These are phyloP conservation scores for Mactromeris polynyma DNA, from an alignment of 2,888 invertebrate species.

Conservation along the genomic window DNA sequence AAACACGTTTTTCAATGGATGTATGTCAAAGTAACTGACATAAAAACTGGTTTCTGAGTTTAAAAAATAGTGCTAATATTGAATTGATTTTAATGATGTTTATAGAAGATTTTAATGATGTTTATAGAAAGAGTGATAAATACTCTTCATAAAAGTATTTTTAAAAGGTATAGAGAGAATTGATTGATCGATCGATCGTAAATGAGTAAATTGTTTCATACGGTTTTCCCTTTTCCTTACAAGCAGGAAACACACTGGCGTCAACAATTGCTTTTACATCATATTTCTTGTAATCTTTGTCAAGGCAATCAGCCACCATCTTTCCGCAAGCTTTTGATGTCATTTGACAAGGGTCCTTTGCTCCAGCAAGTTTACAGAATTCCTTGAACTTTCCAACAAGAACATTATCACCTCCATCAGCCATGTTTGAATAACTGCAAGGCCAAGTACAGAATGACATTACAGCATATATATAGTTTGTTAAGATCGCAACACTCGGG, in stretches of 20 bases:
- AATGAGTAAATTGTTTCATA: constrained; percentile 17
- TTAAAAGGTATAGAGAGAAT: too few species aligned
- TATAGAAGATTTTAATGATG: too few species aligned
- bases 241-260: constrained; percentile 48
- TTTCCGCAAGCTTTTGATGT: constrained; percentile 53
- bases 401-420: constrained; percentile 15
- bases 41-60: too few species aligned
- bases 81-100: too few species aligned
- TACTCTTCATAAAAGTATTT: too few species aligned
- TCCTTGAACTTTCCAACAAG: constrained; percentile 27
- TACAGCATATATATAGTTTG: too few species aligned
- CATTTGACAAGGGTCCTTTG: constrained; percentile 35
- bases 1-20: too few species aligned
- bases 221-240: constrained; percentile 43
- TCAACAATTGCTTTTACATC: constrained; percentile 42
- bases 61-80: too few species aligned
- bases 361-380: constrained; percentile 29
- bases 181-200: too few species aligned
- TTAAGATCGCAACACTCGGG: too few species aligned
- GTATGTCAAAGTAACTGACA: too few species aligned
- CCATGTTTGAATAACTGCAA: constrained; percentile 5
- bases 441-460: background rate
- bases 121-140: too few species aligned
- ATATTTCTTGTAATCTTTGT: constrained; percentile 18
- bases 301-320: constrained; percentile 62